A percentile compares a stretch with the other conserved stretches of the same genome.
Conservation (phyloP, 1,140 invertebrate species). For the Listronotus oregonensis region DNA sequence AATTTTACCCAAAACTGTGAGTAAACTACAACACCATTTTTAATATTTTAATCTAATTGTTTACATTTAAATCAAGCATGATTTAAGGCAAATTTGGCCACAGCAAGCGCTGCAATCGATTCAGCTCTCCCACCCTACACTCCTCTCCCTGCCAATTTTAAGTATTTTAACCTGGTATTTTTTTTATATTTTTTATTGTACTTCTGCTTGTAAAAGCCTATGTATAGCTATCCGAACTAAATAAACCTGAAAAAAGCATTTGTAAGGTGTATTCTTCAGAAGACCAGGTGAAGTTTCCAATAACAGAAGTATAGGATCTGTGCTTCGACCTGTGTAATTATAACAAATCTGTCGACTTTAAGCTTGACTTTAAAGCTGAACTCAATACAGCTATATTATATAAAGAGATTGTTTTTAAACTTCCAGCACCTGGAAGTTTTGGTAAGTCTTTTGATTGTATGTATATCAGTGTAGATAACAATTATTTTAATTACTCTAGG, state of each 20-base stretch:
- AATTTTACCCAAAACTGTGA: too few relatives aligned
- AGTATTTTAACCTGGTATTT: too few relatives aligned
- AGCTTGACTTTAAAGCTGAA: slow-evolving; percentile 17
- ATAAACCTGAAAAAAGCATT: slow-evolving; percentile 2
- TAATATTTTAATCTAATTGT: too few relatives aligned
- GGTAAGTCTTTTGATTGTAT: not conserved
- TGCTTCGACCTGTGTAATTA: slow-evolving; percentile 18
- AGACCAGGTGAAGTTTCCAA: not conserved
- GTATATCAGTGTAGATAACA: too few relatives aligned
- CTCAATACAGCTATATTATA: slow-evolving; percentile 26
- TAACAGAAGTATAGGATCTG: slow-evolving; percentile 13
- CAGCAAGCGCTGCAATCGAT: too few relatives aligned
- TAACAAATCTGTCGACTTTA: slow-evolving; percentile 12
- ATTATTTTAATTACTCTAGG: too few relatives aligned
- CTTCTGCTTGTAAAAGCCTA: slow-evolving; percentile 9
- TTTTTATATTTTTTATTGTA: too few relatives aligned
- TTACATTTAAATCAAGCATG: too few relatives aligned
- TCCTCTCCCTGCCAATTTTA: too few relatives aligned
- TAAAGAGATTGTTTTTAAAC: slow-evolving; percentile 15
- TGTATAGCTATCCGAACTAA: slow-evolving; percentile 15
- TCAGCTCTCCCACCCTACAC: too few relatives aligned
- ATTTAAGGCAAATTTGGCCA: too few relatives aligned
- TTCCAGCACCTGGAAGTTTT: slow-evolving; percentile 6
- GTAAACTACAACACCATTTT: too few relatives aligned
- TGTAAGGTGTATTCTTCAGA: slow-evolving; percentile 22